Evolutionary conservation across 2,113 vertebrate species (phyloP).

Genomic region (Hassar affinis): DNA sequence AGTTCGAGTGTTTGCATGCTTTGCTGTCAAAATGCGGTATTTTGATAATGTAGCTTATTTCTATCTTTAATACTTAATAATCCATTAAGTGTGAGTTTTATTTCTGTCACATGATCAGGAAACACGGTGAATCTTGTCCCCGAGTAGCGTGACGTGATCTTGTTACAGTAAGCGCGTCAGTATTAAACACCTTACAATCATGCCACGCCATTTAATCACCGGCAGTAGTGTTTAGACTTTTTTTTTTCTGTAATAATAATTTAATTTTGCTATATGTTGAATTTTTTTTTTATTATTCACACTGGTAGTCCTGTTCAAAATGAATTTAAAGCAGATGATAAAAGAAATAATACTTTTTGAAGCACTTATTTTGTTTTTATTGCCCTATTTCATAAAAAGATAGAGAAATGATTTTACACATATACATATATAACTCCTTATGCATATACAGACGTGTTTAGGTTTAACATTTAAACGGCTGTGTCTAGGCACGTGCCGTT

Average conservation of each 20-base stretch:
- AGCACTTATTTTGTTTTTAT: conserved; percentile 26
- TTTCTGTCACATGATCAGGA: neutral
- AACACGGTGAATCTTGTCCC: neutral
- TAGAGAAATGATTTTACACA: neutral
- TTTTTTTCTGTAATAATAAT: neutral
- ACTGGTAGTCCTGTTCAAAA: neutral
- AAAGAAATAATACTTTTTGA: neutral
- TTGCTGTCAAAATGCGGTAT: neutral
- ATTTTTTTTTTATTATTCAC: neutral
- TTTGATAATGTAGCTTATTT: conserved; percentile 5
- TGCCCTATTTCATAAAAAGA: conserved; percentile 9
- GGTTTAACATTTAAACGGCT: neutral
- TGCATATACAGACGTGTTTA: neutral
- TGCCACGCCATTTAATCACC: neutral
- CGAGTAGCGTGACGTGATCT: neutral
- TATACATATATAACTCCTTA: neutral
- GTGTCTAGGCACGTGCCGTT: neutral
- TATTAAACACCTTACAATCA: neutral
- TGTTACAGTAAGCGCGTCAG: neutral
- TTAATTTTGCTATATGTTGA: neutral
- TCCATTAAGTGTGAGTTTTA: neutral
- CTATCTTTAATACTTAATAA: neutral
- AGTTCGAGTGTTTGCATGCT: neutral
- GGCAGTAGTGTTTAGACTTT: neutral
- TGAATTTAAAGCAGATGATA: neutral